phyloP scores from a whole-genome alignment of 2,888 invertebrate genomes.

The Epistrophella euchroma region DNA sequence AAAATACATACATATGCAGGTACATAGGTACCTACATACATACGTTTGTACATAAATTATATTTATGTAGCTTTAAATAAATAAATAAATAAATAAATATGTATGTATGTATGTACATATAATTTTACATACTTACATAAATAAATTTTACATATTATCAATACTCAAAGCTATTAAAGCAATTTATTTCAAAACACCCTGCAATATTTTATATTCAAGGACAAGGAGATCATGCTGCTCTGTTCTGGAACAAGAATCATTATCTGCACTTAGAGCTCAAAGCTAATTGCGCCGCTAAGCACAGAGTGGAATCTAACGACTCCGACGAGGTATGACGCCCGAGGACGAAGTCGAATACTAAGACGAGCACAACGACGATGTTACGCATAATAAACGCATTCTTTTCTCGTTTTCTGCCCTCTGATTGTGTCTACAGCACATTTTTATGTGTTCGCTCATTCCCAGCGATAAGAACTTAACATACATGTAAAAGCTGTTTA shows the following conservation, averaged over 20 bases:
- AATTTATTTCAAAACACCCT: slow-evolving; percentile 5
- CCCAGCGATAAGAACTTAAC: slow-evolving; percentile 44
- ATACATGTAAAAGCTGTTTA: slow-evolving; percentile 73
- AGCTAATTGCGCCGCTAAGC: slow-evolving; percentile 69
- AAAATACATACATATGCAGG: no score
- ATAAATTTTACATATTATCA: no score
- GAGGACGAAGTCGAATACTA: neutral
- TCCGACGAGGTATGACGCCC: neutral
- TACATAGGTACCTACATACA: no score
- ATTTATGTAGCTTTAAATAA: no score
- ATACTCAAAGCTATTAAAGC: neutral
- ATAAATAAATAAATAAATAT: no score
- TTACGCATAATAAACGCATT: slow-evolving; percentile 67
- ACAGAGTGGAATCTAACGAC: slow-evolving; percentile 58
- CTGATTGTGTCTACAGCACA: slow-evolving; percentile 27
- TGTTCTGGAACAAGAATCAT: slow-evolving; percentile 23
- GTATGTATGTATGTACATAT: no score
- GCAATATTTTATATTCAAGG: neutral
- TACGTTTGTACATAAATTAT: no score
- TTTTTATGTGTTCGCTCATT: slow-evolving; percentile 56
- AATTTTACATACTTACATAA: no score
- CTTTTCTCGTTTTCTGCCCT: slow-evolving; percentile 12
- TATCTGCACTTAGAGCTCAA: slow-evolving; percentile 52
- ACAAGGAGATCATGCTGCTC: neutral
- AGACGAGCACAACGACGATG: neutral